Evolutionary conservation across 2,797 vertebrate genomes (phyloP).

Genomic region (Enteromius afrohamiltoni): DNA sequence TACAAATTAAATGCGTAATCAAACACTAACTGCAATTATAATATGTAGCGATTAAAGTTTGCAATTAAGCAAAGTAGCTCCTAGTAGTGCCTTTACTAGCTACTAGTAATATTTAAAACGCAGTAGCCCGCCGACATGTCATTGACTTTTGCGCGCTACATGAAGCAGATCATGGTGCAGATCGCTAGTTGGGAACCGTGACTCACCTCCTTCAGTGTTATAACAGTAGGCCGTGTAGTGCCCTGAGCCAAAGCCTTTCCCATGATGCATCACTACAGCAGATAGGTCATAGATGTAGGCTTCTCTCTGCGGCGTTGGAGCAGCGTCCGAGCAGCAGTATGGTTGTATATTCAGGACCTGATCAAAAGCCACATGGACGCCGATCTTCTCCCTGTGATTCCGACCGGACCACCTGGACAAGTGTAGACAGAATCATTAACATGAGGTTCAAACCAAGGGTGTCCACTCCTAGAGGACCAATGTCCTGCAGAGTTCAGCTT

Average conservation of each 20-base stretch:
- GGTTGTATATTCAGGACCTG: conserved; percentile 98
- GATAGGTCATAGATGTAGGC: conserved; percentile 97
- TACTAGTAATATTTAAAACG: too few relatives aligned
- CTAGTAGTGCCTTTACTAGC: too few relatives aligned
- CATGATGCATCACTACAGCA: conserved; percentile 99
- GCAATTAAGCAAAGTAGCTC: too few relatives aligned
- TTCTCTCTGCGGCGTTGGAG: conserved; percentile 87
- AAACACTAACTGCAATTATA: too few relatives aligned
- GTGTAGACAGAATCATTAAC: conserved; percentile 11
- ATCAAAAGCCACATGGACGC: conserved; percentile 98
- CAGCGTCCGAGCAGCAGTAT: conserved; percentile 93
- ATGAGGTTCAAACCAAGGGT: not conserved
- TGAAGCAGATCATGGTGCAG: not conserved
- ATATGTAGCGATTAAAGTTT: too few relatives aligned
- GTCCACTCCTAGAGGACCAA: not conserved
- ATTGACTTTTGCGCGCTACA: not conserved
- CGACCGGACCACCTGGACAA: conserved; percentile 93
- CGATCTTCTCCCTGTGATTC: conserved; percentile 99
- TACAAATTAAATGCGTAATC: too few relatives aligned
- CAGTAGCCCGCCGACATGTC: too few relatives aligned
- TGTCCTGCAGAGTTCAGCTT: not conserved
- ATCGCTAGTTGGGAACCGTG: not conserved
- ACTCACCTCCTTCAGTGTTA: conserved; percentile 99
- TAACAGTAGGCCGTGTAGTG: conserved; percentile 99
- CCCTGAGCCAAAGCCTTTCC: conserved; percentile 99